Evolutionary conservation across 2,113 vertebrate species (phyloP), one percentile per base, ranked within the genome.

Genomic region (Eretmochelys imbricata): DNA sequence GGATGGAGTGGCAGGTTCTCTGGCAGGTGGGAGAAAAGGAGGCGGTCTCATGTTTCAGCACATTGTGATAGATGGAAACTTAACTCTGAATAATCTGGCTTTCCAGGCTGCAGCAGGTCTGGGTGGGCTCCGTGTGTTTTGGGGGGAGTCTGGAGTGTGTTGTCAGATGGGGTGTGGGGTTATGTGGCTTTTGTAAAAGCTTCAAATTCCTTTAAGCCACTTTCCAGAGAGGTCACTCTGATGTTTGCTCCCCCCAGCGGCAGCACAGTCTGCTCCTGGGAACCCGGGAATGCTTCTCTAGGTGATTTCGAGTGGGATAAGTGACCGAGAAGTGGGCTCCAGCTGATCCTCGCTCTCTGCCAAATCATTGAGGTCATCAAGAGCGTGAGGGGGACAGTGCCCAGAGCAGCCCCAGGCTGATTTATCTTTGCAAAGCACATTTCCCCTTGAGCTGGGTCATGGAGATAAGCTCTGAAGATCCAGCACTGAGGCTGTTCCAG

Each of bases 341-440:
- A 78, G 53, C 25, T 10, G 0, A 22, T 83, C 90, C 55, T 92
- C 46, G 72, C 93, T 75, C 80, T 0, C 3, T 89, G 96, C 96
- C 94, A 94, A 82, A 96, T 94, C 3, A 92, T 85, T 96, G 93
- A 96, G 93, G 95, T 96, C 94, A 97, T 95, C 83, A 95, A 94
- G 95, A 97, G 97, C 93, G 93, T 53, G 95, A 96, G 96, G 94
- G 89, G 95, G 95, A 97, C 93, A 89, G 94, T 92, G 93, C 81
- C 92, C 97, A 96, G 96, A 95, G 87, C 89, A 92, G 94, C 89
- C 46, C 90, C 65, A 1, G 50, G 85, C 94, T 93, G 94, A 96
- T 97, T 97, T 96, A 97, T 97, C 96, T 95, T 81, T 0, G 90
- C 87, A 83, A 96, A 94, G 94, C 97, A 96, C 85, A 80, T 94